A percentile compares a stretch with the other conserved stretches of the same genome.
Evolutionary conservation across 1,140 invertebrate genomes (phyloP).

Genomic region (Drosophila suzukii): DNA sequence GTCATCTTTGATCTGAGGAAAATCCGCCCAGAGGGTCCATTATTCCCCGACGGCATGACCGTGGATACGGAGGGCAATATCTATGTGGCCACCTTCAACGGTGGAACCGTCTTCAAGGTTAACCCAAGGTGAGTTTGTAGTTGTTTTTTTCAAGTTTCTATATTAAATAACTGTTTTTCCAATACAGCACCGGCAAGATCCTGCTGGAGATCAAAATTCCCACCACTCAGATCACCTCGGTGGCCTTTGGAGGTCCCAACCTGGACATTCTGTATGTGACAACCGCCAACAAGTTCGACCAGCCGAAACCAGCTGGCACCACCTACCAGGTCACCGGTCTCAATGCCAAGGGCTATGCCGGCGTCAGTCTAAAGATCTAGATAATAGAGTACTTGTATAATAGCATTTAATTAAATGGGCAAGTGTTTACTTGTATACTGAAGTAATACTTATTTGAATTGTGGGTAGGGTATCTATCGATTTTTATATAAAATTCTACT

Average conservation of each 20-base stretch:
- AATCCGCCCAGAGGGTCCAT: slow-evolving; percentile 84
- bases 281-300: slow-evolving; percentile 86
- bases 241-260: slow-evolving; percentile 91
- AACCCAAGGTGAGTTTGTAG: slow-evolving; percentile 64
- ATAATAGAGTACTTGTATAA: slow-evolving; percentile 1
- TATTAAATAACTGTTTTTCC: neutral
- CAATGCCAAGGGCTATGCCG: slow-evolving; percentile 86
- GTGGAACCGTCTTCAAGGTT: slow-evolving; percentile 83
- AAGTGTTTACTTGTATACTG: neutral
- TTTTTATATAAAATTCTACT: no score
- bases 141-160: neutral
- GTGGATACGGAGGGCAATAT: slow-evolving; percentile 90
- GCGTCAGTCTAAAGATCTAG: slow-evolving; percentile 62
- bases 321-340: slow-evolving; percentile 89
- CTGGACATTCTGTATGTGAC: slow-evolving; percentile 92
- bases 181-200: slow-evolving; percentile 63
- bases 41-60: slow-evolving; percentile 90
- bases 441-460: neutral
- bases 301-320: slow-evolving; percentile 88
- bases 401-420: slow-evolving; percentile 6
- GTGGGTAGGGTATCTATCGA: no score
- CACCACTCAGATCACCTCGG: slow-evolving; percentile 90
- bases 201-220: slow-evolving; percentile 85
- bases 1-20: slow-evolving; percentile 86
- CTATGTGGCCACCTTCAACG: slow-evolving; percentile 89